Base-by-base conservation (phyloP, 2,888 invertebrate species). In the Mythimna vitellina region DNA sequence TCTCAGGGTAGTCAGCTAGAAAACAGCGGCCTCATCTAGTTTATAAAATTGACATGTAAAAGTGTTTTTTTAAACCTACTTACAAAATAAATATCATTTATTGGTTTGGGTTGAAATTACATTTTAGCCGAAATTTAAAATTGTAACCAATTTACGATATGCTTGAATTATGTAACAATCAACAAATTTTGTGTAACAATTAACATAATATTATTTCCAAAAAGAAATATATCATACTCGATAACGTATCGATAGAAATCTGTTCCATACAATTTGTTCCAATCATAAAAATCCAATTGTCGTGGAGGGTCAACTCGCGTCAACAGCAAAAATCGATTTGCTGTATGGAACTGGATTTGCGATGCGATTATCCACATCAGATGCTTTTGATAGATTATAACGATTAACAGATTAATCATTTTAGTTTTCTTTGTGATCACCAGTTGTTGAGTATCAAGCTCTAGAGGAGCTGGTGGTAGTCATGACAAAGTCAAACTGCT, bases 251-350 rank as follows among this genome's bases (percentile, higher is more conserved):
- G 54, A 67, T 63, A 61, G 25, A 38, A 77, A 83, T 70, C 60
- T 61, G 68, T 70, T 78, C 60, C 73, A 64, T 64, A 70, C 70
- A 72, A 72, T 76, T 75, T 71, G 54, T 25, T 78, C 56, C 65
- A 75, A 84, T 81, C 61, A 81, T 75, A 81, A 71, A 71, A 78
- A 68, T 81, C 63, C 74, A 73, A 73, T 75, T 75, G 58, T 66
- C 17, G 62, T 62, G 32, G n/a, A 70, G 68, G 76, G 54, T 67
- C 69, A 80, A 46, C 61, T 76, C 62, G 53, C 42, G 61, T 74
- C 77, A 68, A 38, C 64, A 57, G 25, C 72, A 75, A 35, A 58
- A 66, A 80, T 73, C 61, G 70, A 80, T 83, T 61, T 73, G 14
- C 53, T 38, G 32, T 64, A 35, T 57, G n/a, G 65, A 79, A 79